Evolutionary conservation across 2,113 vertebrate species (phyloP), one percentile per base, ranked within the genome.

Genomic region (Chitala chitala): DNA sequence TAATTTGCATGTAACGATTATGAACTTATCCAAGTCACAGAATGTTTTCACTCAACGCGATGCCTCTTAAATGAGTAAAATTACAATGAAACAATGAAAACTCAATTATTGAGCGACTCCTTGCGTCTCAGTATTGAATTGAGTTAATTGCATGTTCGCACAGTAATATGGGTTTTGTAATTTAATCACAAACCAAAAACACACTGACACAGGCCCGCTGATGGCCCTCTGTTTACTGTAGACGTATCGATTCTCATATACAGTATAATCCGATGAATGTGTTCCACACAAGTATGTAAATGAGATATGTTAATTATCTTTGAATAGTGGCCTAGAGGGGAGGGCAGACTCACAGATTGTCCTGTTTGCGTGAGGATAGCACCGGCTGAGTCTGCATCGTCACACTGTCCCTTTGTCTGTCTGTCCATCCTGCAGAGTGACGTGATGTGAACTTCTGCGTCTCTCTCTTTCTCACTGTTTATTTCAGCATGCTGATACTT

Each of bases 251-350:
- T 68, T 68, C 22, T 42, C 36, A 44, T 68, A 46, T 24, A 68
- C 26, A n/a, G n/a, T n/a, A n/a, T 20, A 63, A 12, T 33, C 33
- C 59, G 3, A 15, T 29, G 22, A 22, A 68, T 38, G n/a, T 46
- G 40, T 24, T 33, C 46, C 42, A 44, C 40, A 26, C 12, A 26
- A 24, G 29, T 15, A 46, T 68, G 22, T 38, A 68, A 68, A 68
- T 68, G 40, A 20, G 22, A 68, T 46, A 46, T 66, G 63, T 66
- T 42, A 66, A 46, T 68, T 46, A 68, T 8, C 64, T 42, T 26
- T 4, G 26, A 42, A 68, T 68, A 3, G 22, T 26, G 46, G 5
- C 42, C 13, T 15, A 42, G 64, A 22, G 38, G n/a, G 1, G n/a
- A 24, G 64, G 36, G 36, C 36, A 24, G n/a, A 44, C 44, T 36